Conservation (phyloP, 2,113 vertebrate genomes). For the Chascanopsetta lugubris region DNA sequence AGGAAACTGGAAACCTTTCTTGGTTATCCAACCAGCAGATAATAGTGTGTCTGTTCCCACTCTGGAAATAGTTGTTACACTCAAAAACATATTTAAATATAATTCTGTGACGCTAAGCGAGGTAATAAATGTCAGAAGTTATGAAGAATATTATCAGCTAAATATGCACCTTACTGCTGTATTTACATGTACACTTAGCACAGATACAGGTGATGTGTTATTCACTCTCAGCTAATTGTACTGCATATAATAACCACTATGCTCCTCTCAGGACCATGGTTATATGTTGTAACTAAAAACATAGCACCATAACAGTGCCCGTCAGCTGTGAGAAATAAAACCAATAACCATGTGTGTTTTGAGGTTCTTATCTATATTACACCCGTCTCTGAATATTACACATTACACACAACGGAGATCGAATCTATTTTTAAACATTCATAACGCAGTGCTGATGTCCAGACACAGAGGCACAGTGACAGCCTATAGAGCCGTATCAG, state of each 20-base stretch:
- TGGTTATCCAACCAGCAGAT: background rate
- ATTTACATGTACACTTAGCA: background rate
- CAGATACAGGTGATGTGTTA: background rate
- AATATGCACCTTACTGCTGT: background rate
- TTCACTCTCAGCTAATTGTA: background rate
- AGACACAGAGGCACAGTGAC: constrained; percentile 14
- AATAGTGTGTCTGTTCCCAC: background rate
- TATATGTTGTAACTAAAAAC: background rate
- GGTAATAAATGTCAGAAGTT: constrained; percentile 2
- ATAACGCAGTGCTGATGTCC: constrained; percentile 35
- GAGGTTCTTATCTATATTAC: constrained; percentile 20
- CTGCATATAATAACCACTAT: background rate
- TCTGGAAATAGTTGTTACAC: background rate
- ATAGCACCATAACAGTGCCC: background rate
- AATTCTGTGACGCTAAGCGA: background rate
- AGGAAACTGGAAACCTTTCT: constrained; percentile 1
- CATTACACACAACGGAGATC: constrained; percentile 36
- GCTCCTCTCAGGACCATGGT: background rate
- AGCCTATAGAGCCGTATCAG: constrained; percentile 25
- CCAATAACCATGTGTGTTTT: constrained; percentile 3
- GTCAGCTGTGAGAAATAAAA: background rate
- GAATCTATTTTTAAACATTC: constrained; percentile 56
- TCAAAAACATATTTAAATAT: background rate
- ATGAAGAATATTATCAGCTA: constrained; percentile 8
- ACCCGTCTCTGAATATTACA: constrained; percentile 30